Percentiles rank a stretch among this genome's conserved stretches.
These are phyloP conservation scores for Peromyscus maniculatus DNA, from an alignment of 2,113 vertebrate species.

Conservation along the genomic window DNA sequence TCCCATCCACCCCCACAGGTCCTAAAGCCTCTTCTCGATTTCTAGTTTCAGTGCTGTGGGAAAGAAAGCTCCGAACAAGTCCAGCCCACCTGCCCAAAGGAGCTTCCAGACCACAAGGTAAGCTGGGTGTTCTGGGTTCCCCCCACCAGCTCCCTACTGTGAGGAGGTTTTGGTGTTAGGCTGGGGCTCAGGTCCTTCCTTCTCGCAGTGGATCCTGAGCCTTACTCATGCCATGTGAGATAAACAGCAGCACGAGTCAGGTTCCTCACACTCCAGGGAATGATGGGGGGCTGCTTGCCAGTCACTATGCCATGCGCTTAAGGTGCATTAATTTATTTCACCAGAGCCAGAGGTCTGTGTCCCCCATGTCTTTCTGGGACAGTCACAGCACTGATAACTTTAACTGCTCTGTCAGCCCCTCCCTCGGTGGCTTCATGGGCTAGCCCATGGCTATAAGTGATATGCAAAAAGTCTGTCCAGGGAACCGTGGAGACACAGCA, in stretches of 20 bases:
- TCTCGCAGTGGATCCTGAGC: neutral
- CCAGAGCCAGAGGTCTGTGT: neutral
- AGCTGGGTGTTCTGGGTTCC: constrained; percentile 62
- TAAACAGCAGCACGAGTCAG: neutral
- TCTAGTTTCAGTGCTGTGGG: constrained; percentile 90
- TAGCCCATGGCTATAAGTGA: neutral
- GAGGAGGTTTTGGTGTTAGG: neutral
- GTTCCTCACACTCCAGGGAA: neutral
- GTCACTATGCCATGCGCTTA: neutral
- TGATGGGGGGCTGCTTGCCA: neutral
- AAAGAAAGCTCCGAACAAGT: constrained; percentile 84
- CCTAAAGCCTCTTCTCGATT: constrained; percentile 67
- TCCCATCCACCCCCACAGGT: neutral
- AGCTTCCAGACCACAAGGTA: constrained; percentile 86
- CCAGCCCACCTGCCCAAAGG: constrained; percentile 87
- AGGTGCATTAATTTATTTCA: neutral
- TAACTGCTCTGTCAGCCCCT: neutral
- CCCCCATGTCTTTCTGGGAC: neutral
- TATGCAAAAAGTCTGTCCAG: neutral
- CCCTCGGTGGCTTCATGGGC: neutral
- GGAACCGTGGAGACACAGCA: neutral
- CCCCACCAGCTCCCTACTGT: too few species aligned
- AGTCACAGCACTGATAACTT: neutral
- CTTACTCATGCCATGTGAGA: neutral
- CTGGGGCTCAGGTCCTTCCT: neutral